Base-by-base conservation (phyloP, 2,888 invertebrate species). In the Pandemis cinnamomeana region DNA sequence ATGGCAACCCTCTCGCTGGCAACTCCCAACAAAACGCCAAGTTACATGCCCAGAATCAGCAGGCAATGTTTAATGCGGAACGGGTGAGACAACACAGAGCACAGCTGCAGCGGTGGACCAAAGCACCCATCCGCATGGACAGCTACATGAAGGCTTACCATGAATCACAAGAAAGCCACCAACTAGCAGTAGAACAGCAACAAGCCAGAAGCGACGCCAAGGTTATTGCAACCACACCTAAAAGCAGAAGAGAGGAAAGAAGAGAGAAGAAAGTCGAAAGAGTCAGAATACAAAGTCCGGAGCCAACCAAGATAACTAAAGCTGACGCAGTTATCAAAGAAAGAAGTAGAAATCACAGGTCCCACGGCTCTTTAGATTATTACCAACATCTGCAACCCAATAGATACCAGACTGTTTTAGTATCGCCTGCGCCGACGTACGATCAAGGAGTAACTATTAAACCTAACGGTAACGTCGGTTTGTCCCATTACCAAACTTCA, bases 131-230 rank as follows among this genome's bases (percentile, higher is more conserved):
- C 67, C 90, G 90, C n/a, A 88, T 91, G 8, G 95, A 95, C 76
- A 95, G 93, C 76, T 95, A 95, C 73, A 89, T 95, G 87, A 91
- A 91, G 81, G 95, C 95, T 0, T 95, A 94, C 71, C 95, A 95
- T 42, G 94, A 95, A 66, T 92, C 94, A 7, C 95, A 95, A 78
- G 95, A 95, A 76, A 93, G 81, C 64, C 93, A 93, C 76, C 94
- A 94, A 69, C 78, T 92, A 10, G 92, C 91, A 0, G 71, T 92
- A 75, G 94, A 94, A 83, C 87, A 90, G 70, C 90, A 91, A 79
- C 93, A 94, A 78, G 77, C 89, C 0, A 86, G 83, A 3, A 84
- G 81, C 71, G 86, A 87, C 2, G 80, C 76, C 46, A 82, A 82
- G 51, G 80, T 46, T 64, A 78, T 42, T 71, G 76, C 73, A 5